These are phyloP conservation scores for Enteromius thamalakanensis DNA, from an alignment of 2,797 vertebrate genomes.

Conservation along the genomic window DNA sequence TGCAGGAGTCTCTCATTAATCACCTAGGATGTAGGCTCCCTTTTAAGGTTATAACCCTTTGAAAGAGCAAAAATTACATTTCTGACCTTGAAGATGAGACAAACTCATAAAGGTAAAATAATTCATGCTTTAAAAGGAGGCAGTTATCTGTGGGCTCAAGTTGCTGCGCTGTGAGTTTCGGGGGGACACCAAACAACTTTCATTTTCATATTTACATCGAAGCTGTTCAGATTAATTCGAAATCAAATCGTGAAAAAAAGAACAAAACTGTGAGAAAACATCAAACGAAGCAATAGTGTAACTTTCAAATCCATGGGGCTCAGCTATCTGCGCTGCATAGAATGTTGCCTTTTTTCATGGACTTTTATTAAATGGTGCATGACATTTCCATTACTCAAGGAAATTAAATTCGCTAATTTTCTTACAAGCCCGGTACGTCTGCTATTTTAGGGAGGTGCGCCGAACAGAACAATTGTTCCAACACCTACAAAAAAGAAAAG, in stretches of 20 bases:
- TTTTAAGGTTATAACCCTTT: slow-evolving; percentile 91
- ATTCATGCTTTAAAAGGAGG: slow-evolving; percentile 86
- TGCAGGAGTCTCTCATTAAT: slow-evolving; percentile 85
- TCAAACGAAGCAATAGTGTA: slow-evolving; percentile 80
- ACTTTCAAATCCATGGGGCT: slow-evolving; percentile 80
- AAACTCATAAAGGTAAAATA: slow-evolving; percentile 90
- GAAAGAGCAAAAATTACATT: slow-evolving; percentile 91
- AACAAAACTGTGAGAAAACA: slow-evolving; percentile 83
- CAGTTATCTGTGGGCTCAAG: slow-evolving; percentile 82
- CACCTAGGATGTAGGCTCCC: slow-evolving; percentile 83
- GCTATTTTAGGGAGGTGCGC: slow-evolving; percentile 82
- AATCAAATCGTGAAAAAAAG: slow-evolving; percentile 80
- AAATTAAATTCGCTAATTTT: slow-evolving; percentile 89
- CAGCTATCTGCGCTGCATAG: slow-evolving; percentile 73
- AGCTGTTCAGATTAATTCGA: slow-evolving; percentile 84
- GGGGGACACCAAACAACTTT: slow-evolving; percentile 81
- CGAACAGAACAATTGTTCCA: slow-evolving; percentile 79
- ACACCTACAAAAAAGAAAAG: slow-evolving; percentile 78
- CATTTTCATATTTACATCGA: slow-evolving; percentile 83
- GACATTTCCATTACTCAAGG: slow-evolving; percentile 89
- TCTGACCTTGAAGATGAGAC: slow-evolving; percentile 91
- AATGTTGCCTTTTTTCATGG: slow-evolving; percentile 79
- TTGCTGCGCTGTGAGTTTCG: slow-evolving; percentile 72
- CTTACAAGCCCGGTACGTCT: slow-evolving; percentile 82
- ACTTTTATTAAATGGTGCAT: slow-evolving; percentile 89